Evolutionary conservation across 1,140 invertebrate species (phyloP), one percentile per base, ranked within the genome.

Genomic region (Pseudomyrmex cubaensis): DNA sequence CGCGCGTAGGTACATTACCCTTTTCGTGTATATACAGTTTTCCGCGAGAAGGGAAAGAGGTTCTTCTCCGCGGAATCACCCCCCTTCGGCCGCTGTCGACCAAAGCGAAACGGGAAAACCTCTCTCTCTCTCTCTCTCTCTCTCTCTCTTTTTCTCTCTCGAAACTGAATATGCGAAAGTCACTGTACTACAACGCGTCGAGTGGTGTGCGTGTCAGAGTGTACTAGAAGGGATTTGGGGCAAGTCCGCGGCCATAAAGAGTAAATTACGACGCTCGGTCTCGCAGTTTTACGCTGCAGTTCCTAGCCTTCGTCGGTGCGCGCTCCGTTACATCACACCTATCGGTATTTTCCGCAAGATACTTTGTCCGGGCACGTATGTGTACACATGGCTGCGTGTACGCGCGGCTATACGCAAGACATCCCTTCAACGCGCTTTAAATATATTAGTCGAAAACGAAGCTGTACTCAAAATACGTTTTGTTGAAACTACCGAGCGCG

Each of bases 211-310:
- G 54, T 63, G 62, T 25, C 48, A 12, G 80, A 57, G 86, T 87
- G 83, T 86, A 76, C 72, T 85, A 85, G 84, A 86, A 89, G 83
- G 90, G 90, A 90, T 91, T 90, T 91, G 90, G 87, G 35, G 78
- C 85, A 92, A 92, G 90, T 91, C 91, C 86, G 35, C 35, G 74
- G 77, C 83, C 85, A 89, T 92, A 92, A 91, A 91, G 89, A 91
- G 85, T 91, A 92, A 92, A 92, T 92, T 92, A 92, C 90, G 90
- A 92, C 90, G 91, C 90, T 69, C 77, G 89, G 9, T 91, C 90
- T 89, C 90, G 82, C 87, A 91, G 90, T 92, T 92, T 91, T 91
- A 90, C 90, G 86, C 84, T 82, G 85, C 62, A 44, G 66, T 75
- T 17, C 46, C 50, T 2, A 57, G 15, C 25, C 15, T 44, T 25